Conservation (phyloP, 2,113 vertebrate species). For the Callospermophilus lateralis region DNA sequence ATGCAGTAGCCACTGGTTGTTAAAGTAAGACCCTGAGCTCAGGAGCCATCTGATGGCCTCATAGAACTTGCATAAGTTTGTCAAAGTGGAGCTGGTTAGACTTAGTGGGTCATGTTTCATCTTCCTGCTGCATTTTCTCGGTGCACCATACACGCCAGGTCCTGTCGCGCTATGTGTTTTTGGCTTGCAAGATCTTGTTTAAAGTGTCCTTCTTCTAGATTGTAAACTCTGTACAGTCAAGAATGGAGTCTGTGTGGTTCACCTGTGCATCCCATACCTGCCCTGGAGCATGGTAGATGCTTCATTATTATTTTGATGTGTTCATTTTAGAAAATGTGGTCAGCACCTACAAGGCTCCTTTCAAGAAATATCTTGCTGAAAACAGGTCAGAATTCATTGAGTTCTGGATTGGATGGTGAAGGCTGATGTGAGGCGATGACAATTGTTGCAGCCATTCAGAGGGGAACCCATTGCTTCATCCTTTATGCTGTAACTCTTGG, state of each 20-base stretch:
- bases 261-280: accelerated
- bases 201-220: background rate
- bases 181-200: background rate
- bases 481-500: background rate
- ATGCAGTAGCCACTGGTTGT: background rate
- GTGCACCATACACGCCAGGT: accelerated
- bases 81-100: background rate
- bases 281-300: background rate
- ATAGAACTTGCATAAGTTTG: background rate
- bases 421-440: background rate
- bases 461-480: background rate
- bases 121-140: background rate
- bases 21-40: background rate
- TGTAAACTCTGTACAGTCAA: background rate
- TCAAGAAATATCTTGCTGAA: background rate
- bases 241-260: background rate
- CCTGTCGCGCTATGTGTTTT: no score
- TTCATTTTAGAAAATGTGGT: background rate
- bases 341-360: background rate
- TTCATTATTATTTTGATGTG: background rate
- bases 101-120: background rate
- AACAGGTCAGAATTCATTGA: background rate
- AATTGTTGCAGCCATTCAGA: background rate
- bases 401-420: background rate
- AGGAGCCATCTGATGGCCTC: background rate